Conservation (phyloP, 2,797 vertebrate genomes). For the Pterois miles region DNA sequence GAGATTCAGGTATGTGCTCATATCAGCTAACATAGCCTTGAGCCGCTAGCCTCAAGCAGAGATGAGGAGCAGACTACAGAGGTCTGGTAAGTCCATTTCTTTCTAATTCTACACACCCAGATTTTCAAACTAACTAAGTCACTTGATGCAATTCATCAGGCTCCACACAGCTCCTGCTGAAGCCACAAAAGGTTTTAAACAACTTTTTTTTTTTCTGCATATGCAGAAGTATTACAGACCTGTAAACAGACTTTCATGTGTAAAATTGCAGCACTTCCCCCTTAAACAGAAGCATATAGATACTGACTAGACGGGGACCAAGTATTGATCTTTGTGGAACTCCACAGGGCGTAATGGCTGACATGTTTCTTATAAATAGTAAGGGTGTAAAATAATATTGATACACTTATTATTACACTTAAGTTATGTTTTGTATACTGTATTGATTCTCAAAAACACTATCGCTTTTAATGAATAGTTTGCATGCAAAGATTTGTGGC, state of each 20-base stretch:
- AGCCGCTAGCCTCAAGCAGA: not conserved
- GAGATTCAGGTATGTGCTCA: not conserved
- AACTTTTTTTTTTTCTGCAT: not conserved
- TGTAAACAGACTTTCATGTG: not conserved
- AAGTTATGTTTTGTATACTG: no score
- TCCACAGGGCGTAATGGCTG: not conserved
- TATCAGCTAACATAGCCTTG: not conserved
- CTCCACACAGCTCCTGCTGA: not conserved
- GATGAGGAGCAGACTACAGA: not conserved
- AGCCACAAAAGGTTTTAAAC: not conserved
- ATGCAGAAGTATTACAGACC: not conserved
- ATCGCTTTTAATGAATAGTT: no score
- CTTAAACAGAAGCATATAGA: not conserved
- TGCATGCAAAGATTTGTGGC: no score
- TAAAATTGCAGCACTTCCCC: not conserved
- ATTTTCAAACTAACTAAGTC: not conserved
- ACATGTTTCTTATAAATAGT: not conserved
- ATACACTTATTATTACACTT: no score
- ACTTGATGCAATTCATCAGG: not conserved
- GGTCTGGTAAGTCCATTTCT: not conserved
- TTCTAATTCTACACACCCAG: not conserved
- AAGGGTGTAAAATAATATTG: not conserved
- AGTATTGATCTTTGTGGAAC: conserved; percentile 1
- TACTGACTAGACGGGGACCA: not conserved
- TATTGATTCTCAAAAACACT: no score